These are phyloP conservation scores for Acanthosepion pharaonis DNA, from an alignment of 2,888 invertebrate species.

Conservation along the genomic window DNA sequence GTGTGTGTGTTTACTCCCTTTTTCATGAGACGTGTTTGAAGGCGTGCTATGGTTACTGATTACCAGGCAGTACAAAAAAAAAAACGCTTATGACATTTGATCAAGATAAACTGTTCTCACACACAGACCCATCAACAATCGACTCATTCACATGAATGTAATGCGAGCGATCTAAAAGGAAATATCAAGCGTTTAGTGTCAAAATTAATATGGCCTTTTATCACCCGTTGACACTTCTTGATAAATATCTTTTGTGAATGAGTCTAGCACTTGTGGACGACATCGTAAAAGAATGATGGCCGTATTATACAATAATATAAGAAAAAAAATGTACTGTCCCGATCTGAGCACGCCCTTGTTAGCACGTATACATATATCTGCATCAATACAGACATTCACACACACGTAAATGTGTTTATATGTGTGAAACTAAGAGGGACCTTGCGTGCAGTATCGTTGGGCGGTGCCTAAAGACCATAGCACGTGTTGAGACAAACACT, in stretches of 20 bases:
- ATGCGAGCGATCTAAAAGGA: constrained; percentile 25
- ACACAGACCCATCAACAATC: neutral
- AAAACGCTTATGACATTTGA: neutral
- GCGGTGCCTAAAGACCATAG: no score
- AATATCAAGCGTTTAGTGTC: constrained; percentile 33
- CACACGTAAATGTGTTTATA: neutral
- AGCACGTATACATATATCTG: neutral
- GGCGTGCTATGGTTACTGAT: neutral
- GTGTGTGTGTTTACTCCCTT: neutral
- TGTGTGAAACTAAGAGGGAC: neutral
- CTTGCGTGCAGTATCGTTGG: no score
- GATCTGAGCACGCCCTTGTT: neutral
- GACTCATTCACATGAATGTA: neutral
- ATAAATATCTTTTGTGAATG: constrained; percentile 33
- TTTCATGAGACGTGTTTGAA: neutral
- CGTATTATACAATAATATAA: neutral
- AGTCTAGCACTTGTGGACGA: neutral
- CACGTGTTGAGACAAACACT: no score
- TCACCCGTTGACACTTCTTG: neutral
- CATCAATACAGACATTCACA: neutral
- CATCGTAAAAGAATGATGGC: neutral
- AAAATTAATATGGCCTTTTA: constrained; percentile 33
- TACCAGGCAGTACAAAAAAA: neutral
- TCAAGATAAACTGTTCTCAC: neutral
- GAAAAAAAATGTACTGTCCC: neutral